Conservation (phyloP, 2,797 vertebrate species). For the Kryptolebias ocellatus region DNA sequence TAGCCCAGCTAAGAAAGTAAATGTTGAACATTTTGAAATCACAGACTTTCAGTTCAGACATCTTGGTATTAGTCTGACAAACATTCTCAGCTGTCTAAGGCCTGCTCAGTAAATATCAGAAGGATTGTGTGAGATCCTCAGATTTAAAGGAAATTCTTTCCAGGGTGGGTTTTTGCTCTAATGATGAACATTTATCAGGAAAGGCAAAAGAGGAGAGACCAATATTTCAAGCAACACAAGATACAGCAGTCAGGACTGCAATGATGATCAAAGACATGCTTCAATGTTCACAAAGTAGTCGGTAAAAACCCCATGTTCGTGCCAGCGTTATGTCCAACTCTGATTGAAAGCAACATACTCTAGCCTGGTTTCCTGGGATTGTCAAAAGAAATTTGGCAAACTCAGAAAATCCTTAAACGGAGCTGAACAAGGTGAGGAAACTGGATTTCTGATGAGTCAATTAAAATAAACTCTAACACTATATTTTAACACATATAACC, state of each 20-base stretch:
- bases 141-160: slow-evolving; percentile 37
- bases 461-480: slow-evolving; percentile 20
- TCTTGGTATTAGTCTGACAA: slow-evolving; percentile 22
- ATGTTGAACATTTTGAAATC: slow-evolving; percentile 14
- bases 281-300: slow-evolving; percentile 21
- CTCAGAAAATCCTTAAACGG: slow-evolving; percentile 34
- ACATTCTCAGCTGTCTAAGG: slow-evolving; percentile 27
- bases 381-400: slow-evolving; percentile 36
- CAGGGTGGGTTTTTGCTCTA: slow-evolving; percentile 16
- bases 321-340: slow-evolving; percentile 26
- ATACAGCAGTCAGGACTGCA: slow-evolving; percentile 14
- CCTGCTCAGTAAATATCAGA: slow-evolving; percentile 31
- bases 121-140: slow-evolving; percentile 31
- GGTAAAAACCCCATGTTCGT: slow-evolving; percentile 24
- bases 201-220: slow-evolving; percentile 2
- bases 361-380: slow-evolving; percentile 10
- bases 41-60: slow-evolving; percentile 22
- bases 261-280: slow-evolving; percentile 39
- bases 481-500: slow-evolving; percentile 2
- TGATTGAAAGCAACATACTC: slow-evolving; percentile 37
- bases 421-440: slow-evolving; percentile 1
- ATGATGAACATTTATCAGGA: slow-evolving; percentile 18
- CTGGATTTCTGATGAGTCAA: slow-evolving; percentile 11
- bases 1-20: slow-evolving; percentile 22
- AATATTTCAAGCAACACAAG: slow-evolving; percentile 15